A percentile compares a stretch with the other conserved stretches of the same genome.
These are phyloP conservation scores for Dynastes maya DNA, from an alignment of 2,888 invertebrate genomes.

Conservation along the genomic window DNA sequence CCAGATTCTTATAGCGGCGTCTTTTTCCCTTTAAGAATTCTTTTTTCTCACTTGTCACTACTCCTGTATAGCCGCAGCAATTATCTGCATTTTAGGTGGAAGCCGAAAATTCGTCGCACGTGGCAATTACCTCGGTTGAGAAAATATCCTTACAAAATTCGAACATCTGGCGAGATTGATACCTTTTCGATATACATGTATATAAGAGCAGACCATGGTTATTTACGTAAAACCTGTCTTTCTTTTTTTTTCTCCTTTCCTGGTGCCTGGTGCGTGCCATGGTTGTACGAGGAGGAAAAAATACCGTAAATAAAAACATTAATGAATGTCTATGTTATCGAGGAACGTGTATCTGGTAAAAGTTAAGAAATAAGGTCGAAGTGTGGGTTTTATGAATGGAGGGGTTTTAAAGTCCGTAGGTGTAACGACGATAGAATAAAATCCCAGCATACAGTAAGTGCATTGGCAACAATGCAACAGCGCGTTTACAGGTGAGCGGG, in stretches of 20 bases:
- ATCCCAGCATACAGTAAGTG: slow-evolving; percentile 52
- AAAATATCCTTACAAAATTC: slow-evolving; percentile 20
- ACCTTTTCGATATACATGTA: slow-evolving; percentile 9
- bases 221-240: slow-evolving; percentile 39
- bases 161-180: slow-evolving; percentile 33
- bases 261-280: slow-evolving; percentile 22
- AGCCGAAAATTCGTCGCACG: slow-evolving; percentile 34
- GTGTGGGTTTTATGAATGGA: slow-evolving; percentile 61
- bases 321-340: slow-evolving; percentile 52
- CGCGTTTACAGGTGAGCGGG: slow-evolving; percentile 52
- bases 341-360: slow-evolving; percentile 56
- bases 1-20: slow-evolving; percentile 49
- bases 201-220: slow-evolving; percentile 21
- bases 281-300: slow-evolving; percentile 29
- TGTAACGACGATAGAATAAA: slow-evolving; percentile 58
- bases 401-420: slow-evolving; percentile 55
- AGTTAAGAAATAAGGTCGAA: slow-evolving; percentile 60
- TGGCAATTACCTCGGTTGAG: slow-evolving; percentile 20
- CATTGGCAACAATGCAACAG: slow-evolving; percentile 55
- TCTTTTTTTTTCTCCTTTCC: slow-evolving; percentile 34
- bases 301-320: slow-evolving; percentile 53
- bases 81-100: background rate
- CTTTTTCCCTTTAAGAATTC: slow-evolving; percentile 11
- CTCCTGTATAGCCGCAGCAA: background rate
- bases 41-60: background rate